phyloP scores from a whole-genome alignment of 2,797 vertebrate species.

The Danio kyathit region DNA sequence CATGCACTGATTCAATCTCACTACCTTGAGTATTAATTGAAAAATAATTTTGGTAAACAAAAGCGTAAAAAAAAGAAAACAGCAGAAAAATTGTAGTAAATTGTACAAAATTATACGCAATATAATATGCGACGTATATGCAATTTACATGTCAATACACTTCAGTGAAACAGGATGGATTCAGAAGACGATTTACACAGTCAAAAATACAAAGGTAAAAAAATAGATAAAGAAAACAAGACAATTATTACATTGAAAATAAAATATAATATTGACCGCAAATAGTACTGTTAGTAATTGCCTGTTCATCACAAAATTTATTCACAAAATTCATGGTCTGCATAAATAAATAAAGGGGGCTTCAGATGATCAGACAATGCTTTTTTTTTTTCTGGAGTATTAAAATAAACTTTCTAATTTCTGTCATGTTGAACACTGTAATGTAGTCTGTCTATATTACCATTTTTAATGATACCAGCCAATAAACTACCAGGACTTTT shows the following conservation, averaged over 20 bases:
- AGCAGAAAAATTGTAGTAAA: background rate
- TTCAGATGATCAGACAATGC: background rate
- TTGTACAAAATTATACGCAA: conserved; percentile 33
- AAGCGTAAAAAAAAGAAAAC: conserved; percentile 22
- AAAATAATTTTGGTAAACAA: conserved; percentile 48
- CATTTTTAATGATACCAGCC: background rate
- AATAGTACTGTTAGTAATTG: conserved; percentile 6
- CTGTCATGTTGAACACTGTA: background rate
- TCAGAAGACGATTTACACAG: background rate
- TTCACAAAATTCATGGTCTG: conserved; percentile 18
- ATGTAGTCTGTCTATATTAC: background rate
- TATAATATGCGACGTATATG: conserved; percentile 13
- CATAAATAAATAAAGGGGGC: conserved; percentile 19
- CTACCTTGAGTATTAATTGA: conserved; percentile 40
- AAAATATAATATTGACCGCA: background rate
- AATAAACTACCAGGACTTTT: background rate
- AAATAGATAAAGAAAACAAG: background rate
- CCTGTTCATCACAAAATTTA: background rate
- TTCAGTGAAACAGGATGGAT: conserved; percentile 7
- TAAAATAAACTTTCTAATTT: background rate
- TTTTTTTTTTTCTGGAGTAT: background rate
- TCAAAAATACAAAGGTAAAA: background rate
- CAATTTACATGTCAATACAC: conserved; percentile 32
- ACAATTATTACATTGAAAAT: conserved; percentile 2
- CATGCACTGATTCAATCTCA: conserved; percentile 48